Evolutionary conservation across 1,140 invertebrate genomes (phyloP), one percentile per base, ranked within the genome.

Genomic region (Probaryconus sp.): DNA sequence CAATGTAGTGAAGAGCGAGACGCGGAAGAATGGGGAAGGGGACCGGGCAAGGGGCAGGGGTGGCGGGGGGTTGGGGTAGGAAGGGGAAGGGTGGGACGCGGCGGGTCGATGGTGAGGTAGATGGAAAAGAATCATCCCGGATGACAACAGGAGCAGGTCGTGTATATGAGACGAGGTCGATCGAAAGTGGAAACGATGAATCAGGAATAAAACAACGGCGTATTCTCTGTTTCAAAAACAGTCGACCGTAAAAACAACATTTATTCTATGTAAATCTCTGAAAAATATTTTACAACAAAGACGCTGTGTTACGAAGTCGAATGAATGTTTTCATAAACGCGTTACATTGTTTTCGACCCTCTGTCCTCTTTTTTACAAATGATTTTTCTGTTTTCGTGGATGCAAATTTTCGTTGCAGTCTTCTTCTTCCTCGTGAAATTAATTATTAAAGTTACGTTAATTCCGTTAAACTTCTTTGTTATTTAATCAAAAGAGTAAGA

Each of bases 101-200:
- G 24, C 5, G 42, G 67, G 33, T 48, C 26, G 38, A 50, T 47
- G 61, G 21, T 28, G 48, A 51, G 61, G 30, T 31, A n/a, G 38
- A 53, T 64, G 28, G 60, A 45, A 38, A 51, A 64, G 43, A 45
- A 64, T 64, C 60, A 64, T 64, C 60, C 60, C 20, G 48, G 47
- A 35, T 51, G 47, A 48, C 56, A 61, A 61, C 56, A 47, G 30
- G 55, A 45, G 28, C 55, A 45, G 42, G 17, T 56, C 38, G 37
- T 26, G 9, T 42, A 35, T 42, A 40, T 43, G 37, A 40, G 38
- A 58, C 30, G 40, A 24, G 51, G 28, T 21, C 26, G 42, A 58
- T 58, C 40, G 40, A 58, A 58, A 33, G 30, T 35, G 40, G 51
- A 56, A 58, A 45, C 40, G 38, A 58, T 58, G 26, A 58, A 58